Base-by-base conservation (phyloP, 2,888 invertebrate genomes). In the Andricus curvator region DNA sequence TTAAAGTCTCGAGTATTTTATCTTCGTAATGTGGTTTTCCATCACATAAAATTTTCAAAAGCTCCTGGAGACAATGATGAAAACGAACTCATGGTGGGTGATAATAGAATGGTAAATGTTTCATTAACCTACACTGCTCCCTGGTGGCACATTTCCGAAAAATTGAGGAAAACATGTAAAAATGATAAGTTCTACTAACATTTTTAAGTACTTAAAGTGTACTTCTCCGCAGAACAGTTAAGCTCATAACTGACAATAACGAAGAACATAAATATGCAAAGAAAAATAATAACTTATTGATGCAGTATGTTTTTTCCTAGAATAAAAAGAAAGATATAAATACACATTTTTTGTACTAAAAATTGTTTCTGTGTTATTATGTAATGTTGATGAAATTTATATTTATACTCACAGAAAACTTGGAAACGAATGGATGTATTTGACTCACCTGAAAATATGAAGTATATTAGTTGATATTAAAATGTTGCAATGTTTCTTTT, bases 61-160 rank as follows among this genome's bases (percentile, higher is more conserved):
- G 51, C 56, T 62, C 5, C 15, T 11, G n/a, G 56, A 74, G 56
- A 74, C 68, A 51, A 51, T 48, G 29, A 74, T 74, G 74, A 20
- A 56, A 74, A 56, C 70, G 20, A 81, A 80, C 78, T 77, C 67
- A 79, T 79, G 33, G 64, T 51, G 83, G 83, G 83, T 86, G 80
- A 87, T 89, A 90, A 90, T 89, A 86, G 90, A 90, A 90, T 88
- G 85, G 87, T 89, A 88, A 89, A 90, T 89, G 88, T 86, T 89
- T 90, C 85, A 88, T 89, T 88, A 89, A 85, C 84, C 84, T 86
- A 86, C 88, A 88, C 86, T 87, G 79, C 86, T 87, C 89, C 86
- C 87, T 81, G 37, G 89, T 84, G 88, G 79, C 77, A 70, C 80
- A 68, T 80, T 80, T 81, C 74, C 74, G 74, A 62, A 81, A 80